These are phyloP conservation scores for Lepus townsendii DNA, from an alignment of 2,797 vertebrate species.

Conservation along the genomic window DNA sequence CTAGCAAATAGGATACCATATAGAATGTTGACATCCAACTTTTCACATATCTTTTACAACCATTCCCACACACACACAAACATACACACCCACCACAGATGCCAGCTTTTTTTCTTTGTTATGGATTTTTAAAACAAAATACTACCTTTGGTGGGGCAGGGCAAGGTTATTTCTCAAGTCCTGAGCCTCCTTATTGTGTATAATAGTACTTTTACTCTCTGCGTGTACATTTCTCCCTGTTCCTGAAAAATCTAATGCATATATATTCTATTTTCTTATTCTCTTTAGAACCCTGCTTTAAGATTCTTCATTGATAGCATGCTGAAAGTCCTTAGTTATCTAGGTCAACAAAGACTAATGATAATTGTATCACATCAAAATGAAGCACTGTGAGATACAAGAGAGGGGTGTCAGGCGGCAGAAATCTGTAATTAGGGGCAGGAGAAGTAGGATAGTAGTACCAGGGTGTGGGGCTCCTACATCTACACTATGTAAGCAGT, in stretches of 20 bases:
- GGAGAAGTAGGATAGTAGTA: background rate
- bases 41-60: background rate
- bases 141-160: background rate
- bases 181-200: background rate
- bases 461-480: background rate
- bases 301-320: background rate
- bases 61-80: background rate
- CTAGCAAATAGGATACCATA: background rate
- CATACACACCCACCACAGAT: background rate
- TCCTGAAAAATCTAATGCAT: background rate
- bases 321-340: background rate
- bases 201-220: background rate
- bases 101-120: background rate
- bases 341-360: background rate
- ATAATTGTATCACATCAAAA: background rate
- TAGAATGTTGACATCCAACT: background rate
- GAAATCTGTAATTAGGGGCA: background rate
- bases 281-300: background rate
- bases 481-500: background rate
- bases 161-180: background rate
- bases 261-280: background rate
- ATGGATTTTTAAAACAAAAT: background rate
- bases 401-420: background rate
- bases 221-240: background rate
- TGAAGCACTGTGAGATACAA: background rate